Conservation (phyloP, 1,140 invertebrate species). For the Cherax destructor region DNA sequence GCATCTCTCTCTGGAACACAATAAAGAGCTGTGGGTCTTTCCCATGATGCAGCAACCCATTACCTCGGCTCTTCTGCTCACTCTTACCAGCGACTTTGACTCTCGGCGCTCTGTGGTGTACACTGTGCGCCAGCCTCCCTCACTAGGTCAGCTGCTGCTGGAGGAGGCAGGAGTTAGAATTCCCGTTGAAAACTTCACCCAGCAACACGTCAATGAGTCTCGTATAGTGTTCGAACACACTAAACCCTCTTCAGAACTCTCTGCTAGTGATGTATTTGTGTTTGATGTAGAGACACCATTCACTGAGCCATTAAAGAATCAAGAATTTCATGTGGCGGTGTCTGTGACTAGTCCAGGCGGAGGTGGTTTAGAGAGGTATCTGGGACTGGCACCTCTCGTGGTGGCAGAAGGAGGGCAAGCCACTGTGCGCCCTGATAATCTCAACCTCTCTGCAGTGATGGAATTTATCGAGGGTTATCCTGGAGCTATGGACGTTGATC, state of each 20-base stretch:
- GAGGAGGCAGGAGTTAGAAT: slow-evolving; percentile 76
- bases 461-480: slow-evolving; percentile 85
- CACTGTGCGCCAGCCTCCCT: slow-evolving; percentile 82
- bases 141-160: slow-evolving; percentile 87
- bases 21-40: slow-evolving; percentile 87
- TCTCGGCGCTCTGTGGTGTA: slow-evolving; percentile 82
- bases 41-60: slow-evolving; percentile 86
- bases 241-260: slow-evolving; percentile 85
- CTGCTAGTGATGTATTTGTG: slow-evolving; percentile 89
- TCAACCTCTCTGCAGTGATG: slow-evolving; percentile 87
- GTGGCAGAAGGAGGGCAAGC: slow-evolving; percentile 89
- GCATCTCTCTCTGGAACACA: slow-evolving; percentile 81
- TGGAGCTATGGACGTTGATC: slow-evolving; percentile 73
- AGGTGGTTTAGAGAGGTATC: slow-evolving; percentile 84
- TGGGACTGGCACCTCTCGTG: slow-evolving; percentile 79
- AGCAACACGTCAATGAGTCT: slow-evolving; percentile 89
- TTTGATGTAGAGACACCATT: slow-evolving; percentile 86
- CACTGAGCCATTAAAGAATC: slow-evolving; percentile 74
- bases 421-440: slow-evolving; percentile 77
- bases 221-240: slow-evolving; percentile 92
- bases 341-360: slow-evolving; percentile 83
- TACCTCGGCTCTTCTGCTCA: slow-evolving; percentile 81
- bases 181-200: slow-evolving; percentile 82
- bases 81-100: slow-evolving; percentile 84
- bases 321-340: slow-evolving; percentile 89